Conservation (phyloP, 2,113 vertebrate species). For the Eidolon helvum region DNA sequence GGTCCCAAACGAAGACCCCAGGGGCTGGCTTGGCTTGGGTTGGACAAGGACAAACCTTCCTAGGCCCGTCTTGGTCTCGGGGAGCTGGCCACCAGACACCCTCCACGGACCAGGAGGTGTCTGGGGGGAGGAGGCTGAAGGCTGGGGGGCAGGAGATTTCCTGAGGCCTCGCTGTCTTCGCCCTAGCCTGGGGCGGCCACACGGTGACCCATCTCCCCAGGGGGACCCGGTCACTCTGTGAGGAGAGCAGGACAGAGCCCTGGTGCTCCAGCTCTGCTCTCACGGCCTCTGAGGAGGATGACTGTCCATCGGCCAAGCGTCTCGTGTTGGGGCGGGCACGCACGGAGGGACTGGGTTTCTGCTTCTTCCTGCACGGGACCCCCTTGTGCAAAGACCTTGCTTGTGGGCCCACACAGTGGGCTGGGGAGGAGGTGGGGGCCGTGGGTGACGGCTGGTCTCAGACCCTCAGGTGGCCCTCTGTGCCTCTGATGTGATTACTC, state of each 20-base stretch:
- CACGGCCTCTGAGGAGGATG: neutral
- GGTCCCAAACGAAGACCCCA: neutral
- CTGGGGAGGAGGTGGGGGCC: no score
- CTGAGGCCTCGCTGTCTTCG: fast-evolving
- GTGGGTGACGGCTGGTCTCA: fast-evolving
- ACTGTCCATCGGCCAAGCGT: fast-evolving
- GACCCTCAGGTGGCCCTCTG: fast-evolving
- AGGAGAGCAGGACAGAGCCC: neutral
- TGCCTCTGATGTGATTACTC: fast-evolving
- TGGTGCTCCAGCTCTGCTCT: neutral
- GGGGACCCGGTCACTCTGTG: fast-evolving
- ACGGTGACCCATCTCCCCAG: fast-evolving
- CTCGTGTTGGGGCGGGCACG: neutral
- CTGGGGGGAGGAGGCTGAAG: neutral
- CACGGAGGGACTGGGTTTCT: fast-evolving
- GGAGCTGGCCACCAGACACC: neutral
- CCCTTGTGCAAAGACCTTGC: neutral
- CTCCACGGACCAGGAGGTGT: fast-evolving
- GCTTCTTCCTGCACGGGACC: neutral
- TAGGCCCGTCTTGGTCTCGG: neutral
- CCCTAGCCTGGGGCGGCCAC: fast-evolving
- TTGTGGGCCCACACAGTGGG: fast-evolving
- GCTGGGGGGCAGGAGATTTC: fast-evolving
- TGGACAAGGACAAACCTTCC: neutral
- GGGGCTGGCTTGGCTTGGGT: neutral